A percentile compares a stretch with the other conserved stretches of the same genome.
Conservation (phyloP, 2,888 invertebrate genomes). For the Idaea straminata region DNA sequence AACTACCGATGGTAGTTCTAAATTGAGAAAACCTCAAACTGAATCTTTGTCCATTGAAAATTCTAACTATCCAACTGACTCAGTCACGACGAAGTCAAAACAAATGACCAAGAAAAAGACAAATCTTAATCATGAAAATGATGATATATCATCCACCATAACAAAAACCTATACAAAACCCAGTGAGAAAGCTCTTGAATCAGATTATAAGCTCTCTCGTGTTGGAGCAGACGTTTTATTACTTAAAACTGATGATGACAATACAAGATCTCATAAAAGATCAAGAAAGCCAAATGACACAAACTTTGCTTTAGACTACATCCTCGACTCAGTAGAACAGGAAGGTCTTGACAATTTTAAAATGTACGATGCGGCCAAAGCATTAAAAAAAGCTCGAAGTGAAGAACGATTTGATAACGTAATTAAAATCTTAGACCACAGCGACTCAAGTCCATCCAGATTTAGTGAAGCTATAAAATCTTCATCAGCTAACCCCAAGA, state of each 20-base stretch:
- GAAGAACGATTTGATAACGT: constrained; percentile 35
- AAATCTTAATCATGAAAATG: constrained; percentile 9
- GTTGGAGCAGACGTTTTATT: constrained; percentile 44
- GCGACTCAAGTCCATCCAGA: constrained; percentile 28
- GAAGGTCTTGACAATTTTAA: constrained; percentile 33
- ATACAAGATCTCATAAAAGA: constrained; percentile 5
- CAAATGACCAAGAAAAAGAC: background rate
- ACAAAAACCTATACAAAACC: background rate
- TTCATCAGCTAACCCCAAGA: constrained; percentile 26
- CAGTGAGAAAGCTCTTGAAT: background rate
- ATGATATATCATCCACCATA: background rate
- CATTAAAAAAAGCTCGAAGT: constrained; percentile 42
- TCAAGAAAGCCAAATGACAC: constrained; percentile 17
- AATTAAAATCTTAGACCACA: constrained; percentile 18
- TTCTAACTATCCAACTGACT: background rate
- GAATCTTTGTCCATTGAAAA: background rate
- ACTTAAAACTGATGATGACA: constrained; percentile 29
- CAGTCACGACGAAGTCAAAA: background rate
- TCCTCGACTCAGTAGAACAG: constrained; percentile 47
- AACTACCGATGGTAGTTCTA: constrained; percentile 24
- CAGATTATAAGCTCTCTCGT: constrained; percentile 40
- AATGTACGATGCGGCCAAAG: constrained; percentile 26
- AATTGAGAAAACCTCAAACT: constrained; percentile 7
- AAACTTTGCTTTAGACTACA: constrained; percentile 52
- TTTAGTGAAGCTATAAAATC: constrained; percentile 28